Evolutionary conservation across 2,888 invertebrate species (phyloP).

Genomic region (Nudaria mundana): DNA sequence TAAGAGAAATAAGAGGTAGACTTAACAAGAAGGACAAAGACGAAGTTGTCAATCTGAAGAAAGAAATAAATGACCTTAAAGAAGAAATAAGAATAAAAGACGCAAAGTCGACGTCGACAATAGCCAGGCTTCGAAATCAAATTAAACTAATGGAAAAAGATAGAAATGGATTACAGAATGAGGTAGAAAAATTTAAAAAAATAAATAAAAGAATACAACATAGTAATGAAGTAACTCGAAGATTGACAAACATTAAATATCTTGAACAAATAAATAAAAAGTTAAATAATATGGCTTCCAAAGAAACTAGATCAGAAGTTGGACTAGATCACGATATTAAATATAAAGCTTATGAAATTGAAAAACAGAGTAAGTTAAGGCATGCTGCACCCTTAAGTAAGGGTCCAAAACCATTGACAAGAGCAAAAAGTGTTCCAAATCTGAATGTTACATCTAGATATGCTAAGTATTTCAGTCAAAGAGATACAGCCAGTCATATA

Average conservation of each 20-base stretch:
- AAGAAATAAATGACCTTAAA: conserved; percentile 83
- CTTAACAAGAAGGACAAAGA: conserved; percentile 85
- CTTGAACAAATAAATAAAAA: conserved; percentile 88
- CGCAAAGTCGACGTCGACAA: conserved; percentile 85
- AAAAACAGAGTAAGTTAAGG: conserved; percentile 58
- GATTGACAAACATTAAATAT: conserved; percentile 86
- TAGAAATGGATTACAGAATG: conserved; percentile 82
- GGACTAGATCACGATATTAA: conserved; percentile 51
- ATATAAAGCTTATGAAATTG: conserved; percentile 69
- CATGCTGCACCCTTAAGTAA: conserved; percentile 37
- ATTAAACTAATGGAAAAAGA: conserved; percentile 87
- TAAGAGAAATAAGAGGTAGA: conserved; percentile 85
- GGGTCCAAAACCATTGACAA: conserved; percentile 39
- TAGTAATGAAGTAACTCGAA: conserved; percentile 77
- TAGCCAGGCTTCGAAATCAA: conserved; percentile 87
- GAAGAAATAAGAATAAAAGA: conserved; percentile 88
- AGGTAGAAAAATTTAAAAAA: conserved; percentile 85
- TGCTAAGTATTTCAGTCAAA: conserved; percentile 76
- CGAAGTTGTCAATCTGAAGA: conserved; percentile 83
- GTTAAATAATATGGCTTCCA: conserved; percentile 53
- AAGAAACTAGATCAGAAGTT: conserved; percentile 51
- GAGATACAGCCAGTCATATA: conserved; percentile 60
- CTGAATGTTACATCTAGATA: conserved; percentile 72
- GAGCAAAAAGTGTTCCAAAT: conserved; percentile 77
- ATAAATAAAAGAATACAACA: conserved; percentile 84